A percentile compares a stretch with the other conserved stretches of the same genome.
These are phyloP conservation scores for Drosophila meridiana DNA, from an alignment of 2,888 invertebrate genomes.

Conservation along the genomic window DNA sequence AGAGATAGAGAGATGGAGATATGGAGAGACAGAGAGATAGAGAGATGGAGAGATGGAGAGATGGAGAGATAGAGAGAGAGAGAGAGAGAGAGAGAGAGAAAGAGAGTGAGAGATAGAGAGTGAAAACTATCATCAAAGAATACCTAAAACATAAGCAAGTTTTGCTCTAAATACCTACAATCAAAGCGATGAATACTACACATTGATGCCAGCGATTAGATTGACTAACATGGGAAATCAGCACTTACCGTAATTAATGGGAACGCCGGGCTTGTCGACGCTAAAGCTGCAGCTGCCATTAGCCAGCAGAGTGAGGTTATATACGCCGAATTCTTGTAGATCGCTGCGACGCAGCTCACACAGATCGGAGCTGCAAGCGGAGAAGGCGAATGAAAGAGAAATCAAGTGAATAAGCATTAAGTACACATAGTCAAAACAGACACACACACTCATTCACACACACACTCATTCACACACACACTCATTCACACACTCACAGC, in stretches of 20 bases:
- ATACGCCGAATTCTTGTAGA: conserved; percentile 90
- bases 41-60: too few species aligned
- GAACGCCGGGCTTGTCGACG: conserved; percentile 88
- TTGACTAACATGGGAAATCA: not conserved
- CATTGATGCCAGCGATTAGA: conserved; percentile 15
- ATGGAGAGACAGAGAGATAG: too few species aligned
- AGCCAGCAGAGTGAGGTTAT: conserved; percentile 87
- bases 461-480: conserved; percentile 4
- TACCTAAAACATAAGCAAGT: not conserved
- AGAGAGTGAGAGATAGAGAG: not conserved
- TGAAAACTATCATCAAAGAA: not conserved
- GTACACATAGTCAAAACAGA: not conserved
- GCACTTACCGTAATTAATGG: conserved; percentile 87
- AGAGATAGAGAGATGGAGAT: too few species aligned
- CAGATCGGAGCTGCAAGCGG: conserved; percentile 86
- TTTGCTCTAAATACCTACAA: not conserved
- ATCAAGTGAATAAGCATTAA: conserved; percentile 30
- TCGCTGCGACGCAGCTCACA: conserved; percentile 85
- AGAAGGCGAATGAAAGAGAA: conserved; percentile 23
- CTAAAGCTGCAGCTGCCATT: conserved; percentile 86
- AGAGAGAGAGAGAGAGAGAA: not conserved
- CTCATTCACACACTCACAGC: conserved; percentile 26
- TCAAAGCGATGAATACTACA: not conserved
- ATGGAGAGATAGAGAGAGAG: not conserved
- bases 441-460: conserved; percentile 7